These are phyloP conservation scores for Amitus sp. DNA, from an alignment of 2,888 invertebrate genomes.

Conservation along the genomic window DNA sequence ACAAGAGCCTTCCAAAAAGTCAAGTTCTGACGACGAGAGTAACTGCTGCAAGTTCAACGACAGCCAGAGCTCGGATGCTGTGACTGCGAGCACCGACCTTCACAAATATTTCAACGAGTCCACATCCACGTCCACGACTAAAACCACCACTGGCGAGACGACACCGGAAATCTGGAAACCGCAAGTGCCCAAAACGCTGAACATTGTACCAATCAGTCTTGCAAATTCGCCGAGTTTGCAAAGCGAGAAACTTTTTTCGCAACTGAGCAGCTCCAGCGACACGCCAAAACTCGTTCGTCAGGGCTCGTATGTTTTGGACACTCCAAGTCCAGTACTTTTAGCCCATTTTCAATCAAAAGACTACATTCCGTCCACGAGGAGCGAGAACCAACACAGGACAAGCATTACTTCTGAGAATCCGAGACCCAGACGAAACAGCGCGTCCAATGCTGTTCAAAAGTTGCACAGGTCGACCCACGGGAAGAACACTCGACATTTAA, in stretches of 20 bases:
- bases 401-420: constrained; percentile 45
- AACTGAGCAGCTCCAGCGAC: constrained; percentile 48
- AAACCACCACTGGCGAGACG: constrained; percentile 43
- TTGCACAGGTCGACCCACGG: constrained; percentile 36
- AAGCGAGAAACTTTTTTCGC: constrained; percentile 6
- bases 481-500: constrained; percentile 38
- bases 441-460: constrained; percentile 36
- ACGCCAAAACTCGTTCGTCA: constrained; percentile 72
- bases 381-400: constrained; percentile 43
- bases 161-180: constrained; percentile 53
- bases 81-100: constrained; percentile 44
- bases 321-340: constrained; percentile 79
- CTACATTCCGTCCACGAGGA: constrained; percentile 45
- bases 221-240: constrained; percentile 26
- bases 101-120: constrained; percentile 48
- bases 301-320: constrained; percentile 81
- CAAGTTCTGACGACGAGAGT: constrained; percentile 36
- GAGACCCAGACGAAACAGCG: constrained; percentile 41
- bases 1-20: constrained; percentile 21
- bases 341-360: constrained; percentile 70
- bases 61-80: constrained; percentile 43
- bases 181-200: constrained; percentile 59
- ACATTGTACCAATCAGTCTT: constrained; percentile 57
- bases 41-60: constrained; percentile 30
- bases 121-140: constrained; percentile 37